Percentiles rank a stretch among this genome's conserved stretches.
Evolutionary conservation across 2,797 vertebrate species (phyloP).

Genomic region (Limosa lapponica): DNA sequence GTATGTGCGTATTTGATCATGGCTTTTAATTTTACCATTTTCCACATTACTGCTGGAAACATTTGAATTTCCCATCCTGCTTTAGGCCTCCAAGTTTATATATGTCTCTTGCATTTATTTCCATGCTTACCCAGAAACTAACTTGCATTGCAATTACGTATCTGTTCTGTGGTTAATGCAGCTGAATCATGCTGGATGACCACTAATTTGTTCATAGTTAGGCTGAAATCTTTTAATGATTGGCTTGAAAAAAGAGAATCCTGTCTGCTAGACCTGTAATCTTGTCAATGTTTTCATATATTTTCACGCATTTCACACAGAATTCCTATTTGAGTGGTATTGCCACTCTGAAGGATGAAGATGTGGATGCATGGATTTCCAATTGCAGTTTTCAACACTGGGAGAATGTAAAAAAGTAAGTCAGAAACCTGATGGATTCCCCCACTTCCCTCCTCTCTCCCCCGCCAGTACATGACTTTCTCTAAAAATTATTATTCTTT

Average conservation of each 20-base stretch:
- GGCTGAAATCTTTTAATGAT: neutral
- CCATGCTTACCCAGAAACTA: neutral
- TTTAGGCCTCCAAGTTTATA: neutral
- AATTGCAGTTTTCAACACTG: neutral
- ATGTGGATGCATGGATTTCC: conserved; percentile 63
- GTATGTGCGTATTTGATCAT: conserved; percentile 23
- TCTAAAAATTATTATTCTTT: neutral
- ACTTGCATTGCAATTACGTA: neutral
- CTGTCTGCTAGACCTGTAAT: neutral
- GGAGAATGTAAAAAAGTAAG: conserved; percentile 33
- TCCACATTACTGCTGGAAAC: neutral
- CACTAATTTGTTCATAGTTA: neutral
- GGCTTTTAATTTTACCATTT: neutral
- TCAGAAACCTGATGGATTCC: neutral
- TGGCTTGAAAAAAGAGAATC: neutral
- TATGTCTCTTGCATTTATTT: neutral
- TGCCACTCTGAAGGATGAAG: conserved; percentile 44
- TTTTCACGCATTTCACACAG: conserved; percentile 42
- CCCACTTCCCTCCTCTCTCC: no score
- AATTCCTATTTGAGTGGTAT: conserved; percentile 44
- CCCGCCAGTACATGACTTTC: neutral
- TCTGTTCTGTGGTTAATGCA: neutral
- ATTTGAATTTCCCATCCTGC: neutral
- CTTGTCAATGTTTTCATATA: neutral
- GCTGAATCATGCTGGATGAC: neutral